Percentiles rank a stretch among this genome's conserved stretches.
These are phyloP conservation scores for Chlamydotis undulata DNA, from an alignment of 2,113 vertebrate species.

Conservation along the genomic window DNA sequence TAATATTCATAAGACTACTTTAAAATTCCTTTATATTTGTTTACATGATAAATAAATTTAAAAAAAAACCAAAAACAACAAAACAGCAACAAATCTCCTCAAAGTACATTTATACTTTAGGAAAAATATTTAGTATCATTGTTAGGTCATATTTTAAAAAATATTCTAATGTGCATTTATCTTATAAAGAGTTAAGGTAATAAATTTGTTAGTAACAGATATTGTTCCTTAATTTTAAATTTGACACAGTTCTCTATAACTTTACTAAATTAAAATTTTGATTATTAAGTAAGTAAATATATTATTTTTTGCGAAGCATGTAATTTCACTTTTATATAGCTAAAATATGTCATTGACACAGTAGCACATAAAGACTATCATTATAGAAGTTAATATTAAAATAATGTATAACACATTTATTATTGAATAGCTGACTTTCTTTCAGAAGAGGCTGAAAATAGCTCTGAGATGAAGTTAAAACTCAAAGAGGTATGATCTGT, in stretches of 20 bases:
- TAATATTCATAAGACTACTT: constrained; percentile 55
- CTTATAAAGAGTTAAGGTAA: neutral
- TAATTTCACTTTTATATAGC: constrained; percentile 34
- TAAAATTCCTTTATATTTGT: constrained; percentile 47
- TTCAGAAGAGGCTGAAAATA: neutral
- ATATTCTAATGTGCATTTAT: neutral
- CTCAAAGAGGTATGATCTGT: too few species aligned
- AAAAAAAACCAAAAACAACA: too few species aligned
- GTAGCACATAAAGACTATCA: neutral
- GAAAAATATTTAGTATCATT: neutral
- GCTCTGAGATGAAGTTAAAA: neutral
- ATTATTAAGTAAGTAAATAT: constrained; percentile 35
- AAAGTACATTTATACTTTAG: constrained; percentile 6
- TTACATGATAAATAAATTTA: constrained; percentile 30
- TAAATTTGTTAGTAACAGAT: neutral
- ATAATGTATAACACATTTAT: neutral
- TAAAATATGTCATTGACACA: neutral
- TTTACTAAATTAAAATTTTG: constrained; percentile 28
- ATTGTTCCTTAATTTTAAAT: neutral
- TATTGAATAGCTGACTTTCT: neutral
- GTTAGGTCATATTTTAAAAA: neutral
- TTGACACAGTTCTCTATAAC: neutral
- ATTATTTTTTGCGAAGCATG: constrained; percentile 38
- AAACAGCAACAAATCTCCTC: neutral
- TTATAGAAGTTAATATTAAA: constrained; percentile 10